phyloP scores from a whole-genome alignment of 1,140 invertebrate species.

The Heliconius congener region DNA sequence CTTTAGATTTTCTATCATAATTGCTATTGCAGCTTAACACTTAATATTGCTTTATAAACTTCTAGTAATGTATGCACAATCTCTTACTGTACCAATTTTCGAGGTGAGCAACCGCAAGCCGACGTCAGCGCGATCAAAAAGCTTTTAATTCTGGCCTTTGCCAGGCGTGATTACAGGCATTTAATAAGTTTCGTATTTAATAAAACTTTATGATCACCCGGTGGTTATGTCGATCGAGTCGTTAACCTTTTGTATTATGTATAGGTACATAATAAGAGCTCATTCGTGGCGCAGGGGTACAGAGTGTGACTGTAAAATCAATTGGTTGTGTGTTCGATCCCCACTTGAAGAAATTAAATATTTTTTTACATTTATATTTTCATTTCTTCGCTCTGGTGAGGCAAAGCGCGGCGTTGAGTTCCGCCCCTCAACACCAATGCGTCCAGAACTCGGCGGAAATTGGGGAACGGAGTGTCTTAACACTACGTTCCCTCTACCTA shows the following conservation, averaged over 20 bases:
- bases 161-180: conserved; percentile 43
- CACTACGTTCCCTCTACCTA: no score
- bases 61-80: conserved; percentile 5
- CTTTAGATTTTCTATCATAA: neutral
- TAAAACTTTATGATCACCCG: conserved; percentile 41
- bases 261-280: neutral
- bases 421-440: no score
- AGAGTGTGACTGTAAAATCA: no score
- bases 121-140: conserved; percentile 47
- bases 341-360: no score
- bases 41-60: neutral
- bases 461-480: no score
- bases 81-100: conserved; percentile 17
- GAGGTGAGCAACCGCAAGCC: conserved; percentile 32
- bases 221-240: conserved; percentile 30
- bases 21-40: neutral
- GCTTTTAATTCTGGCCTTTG: conserved; percentile 53
- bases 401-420: no score
- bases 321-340: no score
- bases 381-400: no score
- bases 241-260: conserved; percentile 21
- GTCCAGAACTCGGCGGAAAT: no score
- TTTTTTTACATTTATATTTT: no score
- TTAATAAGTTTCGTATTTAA: conserved; percentile 48
- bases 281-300: no score